phyloP scores from a whole-genome alignment of 1,140 invertebrate genomes.

The Sitodiplosis mosellana region DNA sequence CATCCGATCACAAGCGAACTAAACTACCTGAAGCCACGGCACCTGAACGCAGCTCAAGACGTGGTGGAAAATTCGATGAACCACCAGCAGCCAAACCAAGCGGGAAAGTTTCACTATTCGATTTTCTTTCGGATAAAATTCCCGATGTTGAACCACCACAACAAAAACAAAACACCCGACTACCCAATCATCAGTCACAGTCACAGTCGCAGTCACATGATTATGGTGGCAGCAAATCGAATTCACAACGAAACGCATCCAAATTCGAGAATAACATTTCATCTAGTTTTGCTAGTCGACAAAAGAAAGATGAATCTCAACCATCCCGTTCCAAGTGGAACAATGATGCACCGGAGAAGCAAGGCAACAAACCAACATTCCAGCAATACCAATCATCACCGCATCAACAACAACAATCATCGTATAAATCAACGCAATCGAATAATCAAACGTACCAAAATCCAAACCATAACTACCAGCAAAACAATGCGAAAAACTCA shows the following conservation, averaged over 20 bases:
- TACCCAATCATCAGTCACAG: constrained; percentile 22
- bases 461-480: too few relatives aligned
- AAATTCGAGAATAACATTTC: constrained; percentile 24
- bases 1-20: constrained; percentile 25
- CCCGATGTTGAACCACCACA: constrained; percentile 4
- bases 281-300: constrained; percentile 26
- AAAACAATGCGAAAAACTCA: too few relatives aligned
- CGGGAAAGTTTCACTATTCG: constrained; percentile 68
- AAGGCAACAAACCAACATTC: too few relatives aligned
- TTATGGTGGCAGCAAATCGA: constrained; percentile 15
- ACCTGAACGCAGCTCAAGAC: background rate
- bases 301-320: constrained; percentile 14
- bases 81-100: constrained; percentile 44
- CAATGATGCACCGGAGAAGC: too few relatives aligned
- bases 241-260: constrained; percentile 7
- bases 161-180: constrained; percentile 5
- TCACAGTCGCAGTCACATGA: constrained; percentile 30
- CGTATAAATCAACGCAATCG: too few relatives aligned
- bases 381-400: too few relatives aligned
- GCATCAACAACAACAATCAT: too few relatives aligned
- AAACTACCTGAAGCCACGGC: constrained; percentile 11
- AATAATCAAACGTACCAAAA: too few relatives aligned
- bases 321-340: background rate
- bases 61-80: background rate
- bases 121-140: constrained; percentile 55